Percentiles rank a stretch among this genome's conserved stretches.
phyloP scores from a whole-genome alignment of 2,113 vertebrate species.

The Thamnaconus septentrionalis region DNA sequence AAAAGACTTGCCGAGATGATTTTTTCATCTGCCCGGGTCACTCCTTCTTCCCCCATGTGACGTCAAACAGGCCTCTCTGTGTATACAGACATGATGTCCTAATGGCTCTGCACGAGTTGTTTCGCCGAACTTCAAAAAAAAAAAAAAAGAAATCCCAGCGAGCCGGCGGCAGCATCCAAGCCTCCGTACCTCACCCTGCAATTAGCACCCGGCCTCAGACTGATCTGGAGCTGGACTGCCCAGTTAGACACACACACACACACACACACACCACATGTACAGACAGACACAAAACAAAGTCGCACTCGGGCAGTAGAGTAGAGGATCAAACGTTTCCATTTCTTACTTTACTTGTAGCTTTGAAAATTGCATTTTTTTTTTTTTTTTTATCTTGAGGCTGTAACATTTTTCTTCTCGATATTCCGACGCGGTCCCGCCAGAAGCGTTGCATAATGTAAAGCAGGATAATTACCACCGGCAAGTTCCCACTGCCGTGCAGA shows the following conservation, averaged over 20 bases:
- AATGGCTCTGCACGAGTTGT: conserved; percentile 38
- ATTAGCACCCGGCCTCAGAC: conserved; percentile 52
- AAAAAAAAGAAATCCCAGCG: background rate
- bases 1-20: conserved; percentile 17
- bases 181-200: conserved; percentile 61
- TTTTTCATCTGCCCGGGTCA: conserved; percentile 39
- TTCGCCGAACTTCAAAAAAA: conserved; percentile 32
- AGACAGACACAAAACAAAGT: background rate
- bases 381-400: background rate
- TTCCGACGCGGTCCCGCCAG: conserved; percentile 24
- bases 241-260: conserved; percentile 8
- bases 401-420: background rate
- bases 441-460: conserved; percentile 42
- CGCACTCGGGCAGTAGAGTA: too few species aligned
- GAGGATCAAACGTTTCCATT: too few species aligned
- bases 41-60: conserved; percentile 33
- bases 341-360: too few species aligned
- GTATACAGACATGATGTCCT: background rate
- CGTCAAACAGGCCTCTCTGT: conserved; percentile 18
- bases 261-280: background rate
- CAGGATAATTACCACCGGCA: conserved; percentile 61
- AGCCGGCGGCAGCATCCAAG: conserved; percentile 44
- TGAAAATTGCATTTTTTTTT: background rate
- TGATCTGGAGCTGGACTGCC: too few species aligned
- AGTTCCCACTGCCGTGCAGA: conserved; percentile 59